Percentiles rank a stretch among this genome's conserved stretches.
phyloP scores from a whole-genome alignment of 2,797 vertebrate genomes.

The Lepidocolaptes lacrymiger region DNA sequence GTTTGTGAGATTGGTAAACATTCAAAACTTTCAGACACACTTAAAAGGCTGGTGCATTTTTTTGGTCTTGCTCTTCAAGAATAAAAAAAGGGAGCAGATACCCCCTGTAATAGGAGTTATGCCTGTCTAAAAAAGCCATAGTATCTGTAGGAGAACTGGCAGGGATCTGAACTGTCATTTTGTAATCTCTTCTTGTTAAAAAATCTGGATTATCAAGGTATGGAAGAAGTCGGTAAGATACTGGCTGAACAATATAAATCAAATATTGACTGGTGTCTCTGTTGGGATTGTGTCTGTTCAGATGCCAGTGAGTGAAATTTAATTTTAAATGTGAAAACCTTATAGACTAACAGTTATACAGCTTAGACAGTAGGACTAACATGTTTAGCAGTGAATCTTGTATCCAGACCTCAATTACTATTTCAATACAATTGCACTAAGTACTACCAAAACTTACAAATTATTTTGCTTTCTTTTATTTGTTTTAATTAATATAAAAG shows the following conservation, averaged over 20 bases:
- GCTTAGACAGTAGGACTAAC: not conserved
- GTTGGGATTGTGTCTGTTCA: accelerated
- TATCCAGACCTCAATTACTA: not conserved
- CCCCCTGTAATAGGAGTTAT: accelerated
- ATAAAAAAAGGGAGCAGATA: not conserved
- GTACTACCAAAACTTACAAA: not conserved
- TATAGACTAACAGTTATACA: not conserved
- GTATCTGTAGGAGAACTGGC: not conserved
- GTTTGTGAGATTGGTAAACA: not conserved
- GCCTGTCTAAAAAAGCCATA: not conserved
- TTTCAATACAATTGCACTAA: not conserved
- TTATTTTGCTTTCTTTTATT: not conserved
- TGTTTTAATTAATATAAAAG: not conserved
- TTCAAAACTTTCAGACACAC: not conserved
- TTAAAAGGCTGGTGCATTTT: not conserved
- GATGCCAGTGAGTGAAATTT: not conserved
- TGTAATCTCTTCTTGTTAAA: not conserved
- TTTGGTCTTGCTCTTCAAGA: not conserved
- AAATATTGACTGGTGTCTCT: not conserved
- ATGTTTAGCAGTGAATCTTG: not conserved
- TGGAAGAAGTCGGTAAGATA: not conserved
- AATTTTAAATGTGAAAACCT: not conserved
- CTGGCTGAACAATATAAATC: not conserved
- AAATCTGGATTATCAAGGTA: not conserved
- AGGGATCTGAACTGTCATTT: not conserved